These are phyloP conservation scores for Protosalanx chinensis DNA, from an alignment of 2,797 vertebrate species.

Conservation along the genomic window DNA sequence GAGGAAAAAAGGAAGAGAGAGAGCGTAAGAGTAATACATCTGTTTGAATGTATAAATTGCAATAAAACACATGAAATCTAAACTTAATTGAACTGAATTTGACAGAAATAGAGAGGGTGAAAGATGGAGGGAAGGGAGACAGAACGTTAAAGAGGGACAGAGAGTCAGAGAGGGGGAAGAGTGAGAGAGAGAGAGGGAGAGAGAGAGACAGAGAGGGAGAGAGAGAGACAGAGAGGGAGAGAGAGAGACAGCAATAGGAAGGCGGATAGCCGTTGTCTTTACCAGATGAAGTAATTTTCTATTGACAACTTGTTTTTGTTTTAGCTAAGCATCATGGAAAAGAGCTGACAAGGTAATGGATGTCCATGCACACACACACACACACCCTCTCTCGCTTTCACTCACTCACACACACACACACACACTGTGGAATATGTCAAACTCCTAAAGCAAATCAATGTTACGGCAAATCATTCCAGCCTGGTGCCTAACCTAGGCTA, in stretches of 20 bases:
- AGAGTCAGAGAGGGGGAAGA: constrained; percentile 23
- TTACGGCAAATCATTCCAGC: constrained; percentile 37
- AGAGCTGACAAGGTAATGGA: constrained; percentile 61
- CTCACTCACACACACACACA: background rate
- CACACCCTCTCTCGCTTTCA: background rate
- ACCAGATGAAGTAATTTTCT: constrained; percentile 59
- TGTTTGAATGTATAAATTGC: too few species aligned
- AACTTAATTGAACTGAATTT: too few species aligned
- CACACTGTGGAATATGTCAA: too few species aligned
- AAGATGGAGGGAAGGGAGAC: constrained; percentile 15
- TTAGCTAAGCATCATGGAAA: constrained; percentile 61
- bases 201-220: constrained; percentile 15
- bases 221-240: background rate
- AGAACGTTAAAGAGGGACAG: constrained; percentile 29
- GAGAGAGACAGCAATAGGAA: background rate
- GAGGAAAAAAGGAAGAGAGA: constrained; percentile 16
- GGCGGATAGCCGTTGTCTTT: constrained; percentile 40
- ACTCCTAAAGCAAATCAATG: constrained; percentile 14
- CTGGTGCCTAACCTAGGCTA: constrained; percentile 34
- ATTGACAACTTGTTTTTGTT: constrained; percentile 54
- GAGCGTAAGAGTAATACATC: constrained; percentile 17
- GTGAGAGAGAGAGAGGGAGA: constrained; percentile 38
- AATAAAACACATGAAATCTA: too few species aligned
- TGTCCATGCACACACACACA: background rate
- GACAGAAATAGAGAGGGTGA: constrained; percentile 2